These are phyloP conservation scores for Sylvietta virens DNA, from an alignment of 2,113 vertebrate species.

Conservation along the genomic window DNA sequence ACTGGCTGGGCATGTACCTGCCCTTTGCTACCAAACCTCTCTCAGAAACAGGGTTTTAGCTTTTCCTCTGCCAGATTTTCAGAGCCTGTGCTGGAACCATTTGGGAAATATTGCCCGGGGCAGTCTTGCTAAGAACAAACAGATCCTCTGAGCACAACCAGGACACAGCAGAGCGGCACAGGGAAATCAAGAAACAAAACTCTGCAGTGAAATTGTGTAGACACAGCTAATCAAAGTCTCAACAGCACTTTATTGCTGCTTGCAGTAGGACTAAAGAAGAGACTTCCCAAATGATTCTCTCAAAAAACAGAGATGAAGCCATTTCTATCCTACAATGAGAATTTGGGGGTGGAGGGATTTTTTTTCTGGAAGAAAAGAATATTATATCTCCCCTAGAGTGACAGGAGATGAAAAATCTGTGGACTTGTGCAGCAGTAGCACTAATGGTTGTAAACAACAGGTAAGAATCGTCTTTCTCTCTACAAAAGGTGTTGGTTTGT, in stretches of 20 bases:
- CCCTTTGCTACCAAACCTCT: not conserved
- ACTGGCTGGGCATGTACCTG: fast-evolving
- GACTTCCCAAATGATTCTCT: not conserved
- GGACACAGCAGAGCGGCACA: not conserved
- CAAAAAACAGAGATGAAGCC: not conserved
- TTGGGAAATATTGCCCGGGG: not conserved
- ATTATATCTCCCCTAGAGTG: not conserved
- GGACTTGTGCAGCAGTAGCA: not conserved
- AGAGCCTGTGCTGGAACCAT: not conserved
- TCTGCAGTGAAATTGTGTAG: not conserved
- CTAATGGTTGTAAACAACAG: not conserved
- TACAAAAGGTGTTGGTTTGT: not conserved
- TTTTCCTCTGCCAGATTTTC: not conserved
- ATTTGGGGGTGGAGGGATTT: not conserved
- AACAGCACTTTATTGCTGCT: not conserved
- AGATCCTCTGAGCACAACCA: not conserved
- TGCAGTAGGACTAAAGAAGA: not conserved
- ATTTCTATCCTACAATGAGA: not conserved
- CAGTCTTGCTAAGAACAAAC: not conserved
- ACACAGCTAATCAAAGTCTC: not conserved
- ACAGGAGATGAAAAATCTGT: not conserved
- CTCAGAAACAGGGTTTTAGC: not conserved
- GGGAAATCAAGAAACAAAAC: not conserved
- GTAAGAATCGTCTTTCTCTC: not conserved
- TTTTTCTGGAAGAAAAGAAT: not conserved